A percentile compares a stretch with the other conserved stretches of the same genome.
Evolutionary conservation across 2,888 invertebrate species (phyloP).

Genomic region (Caenorhabditis doughertyi): DNA sequence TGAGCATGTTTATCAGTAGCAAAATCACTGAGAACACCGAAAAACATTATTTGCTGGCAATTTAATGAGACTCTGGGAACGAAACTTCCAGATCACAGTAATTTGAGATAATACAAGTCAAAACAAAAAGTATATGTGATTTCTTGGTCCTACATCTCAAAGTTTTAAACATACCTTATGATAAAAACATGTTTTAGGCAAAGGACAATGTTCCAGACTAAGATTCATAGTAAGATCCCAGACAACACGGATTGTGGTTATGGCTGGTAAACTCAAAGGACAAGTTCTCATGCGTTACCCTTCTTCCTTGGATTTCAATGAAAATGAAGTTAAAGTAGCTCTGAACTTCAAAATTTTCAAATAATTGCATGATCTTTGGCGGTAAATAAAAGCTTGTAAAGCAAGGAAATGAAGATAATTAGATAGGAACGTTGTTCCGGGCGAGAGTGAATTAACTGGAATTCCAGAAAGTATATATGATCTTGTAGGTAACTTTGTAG

Average conservation of each 20-base stretch:
- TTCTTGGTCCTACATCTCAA: too few relatives aligned
- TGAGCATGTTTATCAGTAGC: constrained; percentile 49
- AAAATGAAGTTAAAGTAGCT: background rate
- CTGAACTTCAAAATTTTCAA: constrained; percentile 1
- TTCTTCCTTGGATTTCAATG: constrained; percentile 28
- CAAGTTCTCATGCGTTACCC: constrained; percentile 29
- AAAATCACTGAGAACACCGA: constrained; percentile 27
- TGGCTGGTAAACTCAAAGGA: constrained; percentile 36
- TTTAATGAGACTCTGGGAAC: constrained; percentile 13
- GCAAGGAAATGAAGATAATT: constrained; percentile 31
- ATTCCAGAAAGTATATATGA: constrained; percentile 11
- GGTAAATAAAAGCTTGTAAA: constrained; percentile 27
- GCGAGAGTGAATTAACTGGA: constrained; percentile 14
- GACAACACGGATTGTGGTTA: constrained; percentile 23
- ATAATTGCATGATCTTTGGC: background rate
- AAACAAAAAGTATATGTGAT: background rate
- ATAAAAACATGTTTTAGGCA: background rate
- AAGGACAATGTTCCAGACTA: background rate
- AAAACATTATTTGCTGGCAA: constrained; percentile 36
- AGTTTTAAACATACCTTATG: background rate
- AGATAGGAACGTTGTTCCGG: constrained; percentile 24
- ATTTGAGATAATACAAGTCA: constrained; percentile 18
- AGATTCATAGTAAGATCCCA: constrained; percentile 4
- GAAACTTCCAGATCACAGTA: constrained; percentile 28
- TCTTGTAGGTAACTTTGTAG: background rate